Base-by-base conservation (phyloP, 2,113 vertebrate species). In the Cygnus buccinator region DNA sequence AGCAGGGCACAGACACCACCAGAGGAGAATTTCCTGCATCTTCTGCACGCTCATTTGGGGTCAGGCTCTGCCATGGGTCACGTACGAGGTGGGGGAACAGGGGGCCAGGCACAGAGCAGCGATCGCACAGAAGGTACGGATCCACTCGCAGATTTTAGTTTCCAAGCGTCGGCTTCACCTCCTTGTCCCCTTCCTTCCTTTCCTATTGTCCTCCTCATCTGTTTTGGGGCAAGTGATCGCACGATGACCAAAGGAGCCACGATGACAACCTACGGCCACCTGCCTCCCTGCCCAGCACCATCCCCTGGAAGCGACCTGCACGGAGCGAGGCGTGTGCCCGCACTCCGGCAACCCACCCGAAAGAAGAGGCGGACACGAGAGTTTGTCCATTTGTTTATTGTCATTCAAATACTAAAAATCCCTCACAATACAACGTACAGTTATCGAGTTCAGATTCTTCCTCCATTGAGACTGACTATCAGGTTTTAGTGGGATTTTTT, bases 311-410 rank as follows among this genome's bases (percentile, higher is more conserved):
- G 16, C 1, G 2, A 12, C 28, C 0, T 44, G 44, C 5, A 10
- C 29, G 0, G 3, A 33, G 3, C 6, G 2, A 6, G 66, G 0
- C 1, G 11, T 1, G 19, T 10, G 46, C 18, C 46, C 2, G 4
- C 46, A 4, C 46, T 46, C 46, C 9, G 10, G 10, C 8, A 2
- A 17, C 1, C 19, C 3, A 10, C 55, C 4, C 1, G 9, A 63
- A 80, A 31, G 1, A 25, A 43, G 54, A 89, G 85, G 70, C 59
- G 19, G 65, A 94, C 29, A 41, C 82, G 14, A 35, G 5, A 2
- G 20, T 52, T 76, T 29, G 29, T 89, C 94, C 84, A 21, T 71
- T 57, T 71, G 17, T 97, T 97, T 96, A 94, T 95, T 97, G 57
- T 55, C 71, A 48, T 84, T 84, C 87, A 76, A 74, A 88, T 75